Evolutionary conservation across 2,888 invertebrate genomes (phyloP).

Genomic region (Amiota mariae): DNA sequence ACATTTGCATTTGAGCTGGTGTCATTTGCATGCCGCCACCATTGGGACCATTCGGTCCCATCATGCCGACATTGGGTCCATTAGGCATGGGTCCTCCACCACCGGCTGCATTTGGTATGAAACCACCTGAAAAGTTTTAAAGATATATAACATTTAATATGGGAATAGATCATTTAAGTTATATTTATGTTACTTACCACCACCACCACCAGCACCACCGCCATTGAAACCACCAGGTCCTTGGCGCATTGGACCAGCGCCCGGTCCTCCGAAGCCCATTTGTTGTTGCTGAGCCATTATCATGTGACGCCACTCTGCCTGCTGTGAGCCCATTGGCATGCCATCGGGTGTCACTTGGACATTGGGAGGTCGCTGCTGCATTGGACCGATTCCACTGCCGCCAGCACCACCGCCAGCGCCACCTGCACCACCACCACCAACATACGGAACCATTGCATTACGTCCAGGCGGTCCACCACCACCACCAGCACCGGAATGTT

Average conservation of each 20-base stretch:
- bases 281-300: constrained; percentile 75
- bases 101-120: constrained; percentile 64
- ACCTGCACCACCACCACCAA: too few species aligned
- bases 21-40: constrained; percentile 70
- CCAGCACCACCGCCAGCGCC: constrained; percentile 72
- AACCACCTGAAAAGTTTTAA: constrained; percentile 57
- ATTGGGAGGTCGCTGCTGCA: constrained; percentile 77
- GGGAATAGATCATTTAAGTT: neutral
- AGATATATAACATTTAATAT: neutral
- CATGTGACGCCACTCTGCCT: constrained; percentile 73
- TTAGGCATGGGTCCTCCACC: constrained; percentile 40
- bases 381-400: constrained; percentile 68
- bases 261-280: constrained; percentile 64
- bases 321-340: constrained; percentile 74
- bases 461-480: constrained; percentile 64
- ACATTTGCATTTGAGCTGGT: constrained; percentile 76
- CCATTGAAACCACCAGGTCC: constrained; percentile 70
- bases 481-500: constrained; percentile 71
- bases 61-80: constrained; percentile 54
- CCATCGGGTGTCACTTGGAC: constrained; percentile 77
- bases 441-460: constrained; percentile 57
- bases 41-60: constrained; percentile 51
- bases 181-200: too few species aligned
- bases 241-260: constrained; percentile 70
- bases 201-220: constrained; percentile 47